Base-by-base conservation (phyloP, 1,140 invertebrate species). In the Neelides sp. region DNA sequence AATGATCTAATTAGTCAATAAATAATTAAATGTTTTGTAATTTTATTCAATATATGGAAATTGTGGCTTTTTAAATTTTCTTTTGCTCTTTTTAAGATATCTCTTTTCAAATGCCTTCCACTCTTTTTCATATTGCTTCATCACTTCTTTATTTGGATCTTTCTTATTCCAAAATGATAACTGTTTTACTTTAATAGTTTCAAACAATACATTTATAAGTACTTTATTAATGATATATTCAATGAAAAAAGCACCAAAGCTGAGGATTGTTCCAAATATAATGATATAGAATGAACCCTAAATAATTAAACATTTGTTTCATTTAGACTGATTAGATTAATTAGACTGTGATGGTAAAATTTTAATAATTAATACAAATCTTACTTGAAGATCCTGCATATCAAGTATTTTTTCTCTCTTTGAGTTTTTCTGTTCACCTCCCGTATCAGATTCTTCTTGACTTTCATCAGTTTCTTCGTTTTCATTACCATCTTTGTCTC, bases 401-500 rank as follows among this genome's bases (percentile, higher is more conserved):
- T 32, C 28, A 8, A 8, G 7, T 8, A 32, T 8, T 7, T 32
- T 13, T 13, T 32, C 28, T 8, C 7, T 8, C 28, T 8, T 32
- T 7, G n/a, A 32, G n/a, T 32, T 8, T 32, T 7, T 8, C 28
- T 32, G 7, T 32, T 8, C 7, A 32, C 7, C 7, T 32, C n/a
- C n/a, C 28, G 7, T 13, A 5, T 32, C n/a, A 32, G 7, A 8
- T 32, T 13, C n/a, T 32, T 32, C 28, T 32, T 32, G 28, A 32
- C 7, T 32, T 32, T 7, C 28, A 8, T 32, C n/a, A 32, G n/a
- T 32, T 32, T 32, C 28, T 32, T 32, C 7, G 28, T 32, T 8
- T 32, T 32, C 46, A 15, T 43, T 55, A 19, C 30, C 35, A 23
- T 40, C 47, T 36, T 36, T 24, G 12, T 41, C 49, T 5, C 23